Evolutionary conservation across 2,797 vertebrate genomes (phyloP).

Genomic region (Pyrocephalus nanus): DNA sequence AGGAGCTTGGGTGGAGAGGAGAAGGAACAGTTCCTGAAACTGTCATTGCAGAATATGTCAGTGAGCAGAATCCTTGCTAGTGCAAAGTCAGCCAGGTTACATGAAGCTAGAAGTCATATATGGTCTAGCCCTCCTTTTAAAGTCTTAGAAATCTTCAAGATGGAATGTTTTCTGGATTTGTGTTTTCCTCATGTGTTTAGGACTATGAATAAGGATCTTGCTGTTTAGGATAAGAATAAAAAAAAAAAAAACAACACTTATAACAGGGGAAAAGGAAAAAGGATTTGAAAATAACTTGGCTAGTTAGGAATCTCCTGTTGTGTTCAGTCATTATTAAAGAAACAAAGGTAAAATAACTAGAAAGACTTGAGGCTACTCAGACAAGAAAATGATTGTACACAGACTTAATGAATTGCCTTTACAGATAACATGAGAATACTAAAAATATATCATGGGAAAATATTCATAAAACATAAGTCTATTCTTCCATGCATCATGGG

Average conservation of each 20-base stretch:
- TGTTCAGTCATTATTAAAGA: neutral
- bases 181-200: neutral
- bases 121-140: neutral
- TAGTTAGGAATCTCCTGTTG: neutral
- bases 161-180: neutral
- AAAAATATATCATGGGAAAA: neutral
- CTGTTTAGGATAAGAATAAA: neutral
- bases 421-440: neutral
- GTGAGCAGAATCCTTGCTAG: neutral
- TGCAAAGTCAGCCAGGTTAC: neutral
- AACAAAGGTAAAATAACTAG: neutral
- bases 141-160: neutral
- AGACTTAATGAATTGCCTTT: neutral
- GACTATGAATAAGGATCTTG: neutral
- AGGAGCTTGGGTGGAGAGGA: neutral
- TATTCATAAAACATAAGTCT: neutral
- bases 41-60: neutral
- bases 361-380: neutral
- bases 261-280: neutral
- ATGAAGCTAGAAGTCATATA: neutral
- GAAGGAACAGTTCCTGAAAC: neutral
- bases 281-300: neutral
- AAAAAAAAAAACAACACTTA: accelerated
- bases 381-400: neutral
- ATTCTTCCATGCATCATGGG: neutral